Base-by-base conservation (phyloP, 23 tunicate species). In the Clavelina lepadiformis region DNA sequence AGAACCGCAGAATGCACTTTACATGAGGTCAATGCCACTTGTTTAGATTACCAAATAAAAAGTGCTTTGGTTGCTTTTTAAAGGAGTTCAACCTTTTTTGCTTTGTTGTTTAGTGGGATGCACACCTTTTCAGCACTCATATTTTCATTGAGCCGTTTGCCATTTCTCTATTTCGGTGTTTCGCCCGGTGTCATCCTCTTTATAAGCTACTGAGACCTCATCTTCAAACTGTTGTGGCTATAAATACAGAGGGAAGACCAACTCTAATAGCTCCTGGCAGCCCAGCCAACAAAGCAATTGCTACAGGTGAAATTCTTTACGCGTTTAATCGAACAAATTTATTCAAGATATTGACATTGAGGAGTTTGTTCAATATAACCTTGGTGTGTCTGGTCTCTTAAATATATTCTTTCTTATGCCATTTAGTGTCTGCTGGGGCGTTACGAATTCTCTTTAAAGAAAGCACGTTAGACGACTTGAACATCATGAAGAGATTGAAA, bases 171-270 rank as follows among this genome's bases (percentile, higher is more conserved):
- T 77, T 77, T 46, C 74, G 74, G 23, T 55, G 50, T 31, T 56
- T 77, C 5, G 37, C 82, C 0, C 74, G 82, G 5, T 20, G 18
- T 38, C 82, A 77, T 77, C 82, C 82, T 7, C n/a, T 77, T 24
- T 77, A 77, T 37, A 77, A 77, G 66, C 56, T 77, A 3, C 41
- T 77, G 74, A 31, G 82, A 54, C 82, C 82, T 21, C 74, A 77
- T 53, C 55, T 77, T 47, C 82, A 77, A 56, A 66, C 82, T 38
- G 51, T 66, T 28, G 5, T 67, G 1, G 74, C 58, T 0, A 77
- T 77, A 36, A 77, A 77, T 56, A 38, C 72, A 0, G n/a, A 26
- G 33, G 82, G 65, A 35, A 67, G 82, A 67, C 36, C 0, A 19
- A 3, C 7, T 8, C 74, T 77, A 26, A 53, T 77, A 26, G 46